Conservation (phyloP, 2,888 invertebrate genomes). For the Leucozona laternaria region DNA sequence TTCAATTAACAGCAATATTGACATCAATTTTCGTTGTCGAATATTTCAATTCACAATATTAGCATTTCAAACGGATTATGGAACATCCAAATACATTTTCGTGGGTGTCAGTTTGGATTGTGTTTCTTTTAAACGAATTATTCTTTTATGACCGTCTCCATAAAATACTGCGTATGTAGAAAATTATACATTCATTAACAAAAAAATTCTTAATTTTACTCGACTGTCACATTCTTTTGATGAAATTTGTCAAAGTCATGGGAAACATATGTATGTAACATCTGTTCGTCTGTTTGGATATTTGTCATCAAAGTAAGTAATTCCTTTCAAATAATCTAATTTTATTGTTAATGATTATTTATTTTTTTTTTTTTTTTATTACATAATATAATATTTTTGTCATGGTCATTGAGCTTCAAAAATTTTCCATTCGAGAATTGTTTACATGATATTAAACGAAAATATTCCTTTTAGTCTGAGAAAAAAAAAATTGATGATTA, state of each 20-base stretch:
- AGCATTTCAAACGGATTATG: too few species aligned
- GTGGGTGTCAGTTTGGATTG: too few species aligned
- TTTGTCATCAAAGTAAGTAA: conserved; percentile 1
- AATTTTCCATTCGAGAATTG: conserved; percentile 26
- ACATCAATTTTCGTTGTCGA: too few species aligned
- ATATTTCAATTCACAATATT: too few species aligned
- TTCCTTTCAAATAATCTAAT: conserved; percentile 1
- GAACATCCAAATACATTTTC: too few species aligned
- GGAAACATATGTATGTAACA: not conserved
- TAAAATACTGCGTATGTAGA: too few species aligned
- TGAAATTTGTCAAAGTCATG: conserved; percentile 27
- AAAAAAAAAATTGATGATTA: conserved; percentile 21
- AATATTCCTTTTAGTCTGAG: not conserved
- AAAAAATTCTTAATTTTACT: not conserved
- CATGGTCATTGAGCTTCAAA: not conserved
- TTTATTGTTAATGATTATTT: not conserved
- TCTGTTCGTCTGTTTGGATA: not conserved
- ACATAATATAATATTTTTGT: too few species aligned
- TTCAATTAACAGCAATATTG: too few species aligned
- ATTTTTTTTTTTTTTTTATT: not conserved
- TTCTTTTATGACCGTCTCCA: too few species aligned
- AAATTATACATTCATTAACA: too few species aligned
- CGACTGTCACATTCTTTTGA: not conserved
- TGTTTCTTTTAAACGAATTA: too few species aligned
- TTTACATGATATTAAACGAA: conserved; percentile 5